phyloP scores from a whole-genome alignment of 2,113 vertebrate genomes.

The Python bivittatus region DNA sequence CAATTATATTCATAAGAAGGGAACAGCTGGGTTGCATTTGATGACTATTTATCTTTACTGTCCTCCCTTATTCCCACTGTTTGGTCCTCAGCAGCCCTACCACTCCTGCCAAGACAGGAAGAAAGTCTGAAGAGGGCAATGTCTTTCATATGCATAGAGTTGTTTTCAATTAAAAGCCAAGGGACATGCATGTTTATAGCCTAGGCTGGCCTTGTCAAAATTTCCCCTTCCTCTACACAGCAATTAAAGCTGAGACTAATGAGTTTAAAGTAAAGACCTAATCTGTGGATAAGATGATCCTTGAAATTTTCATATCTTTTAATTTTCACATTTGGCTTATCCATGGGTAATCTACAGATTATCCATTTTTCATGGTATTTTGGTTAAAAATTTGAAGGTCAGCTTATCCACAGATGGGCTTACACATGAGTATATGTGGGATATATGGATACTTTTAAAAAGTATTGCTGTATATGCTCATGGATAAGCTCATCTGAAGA shows the following conservation, averaged over 20 bases:
- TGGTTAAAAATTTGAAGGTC: neutral
- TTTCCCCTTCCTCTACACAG: neutral
- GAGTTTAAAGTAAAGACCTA: neutral
- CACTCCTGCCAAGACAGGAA: neutral
- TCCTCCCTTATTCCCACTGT: neutral
- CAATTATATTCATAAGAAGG: neutral
- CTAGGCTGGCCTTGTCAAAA: neutral
- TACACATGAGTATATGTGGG: neutral
- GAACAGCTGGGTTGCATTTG: neutral
- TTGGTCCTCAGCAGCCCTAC: neutral
- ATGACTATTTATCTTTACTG: neutral
- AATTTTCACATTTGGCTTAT: too few relatives aligned
- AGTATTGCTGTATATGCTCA: neutral
- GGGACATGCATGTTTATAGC: neutral
- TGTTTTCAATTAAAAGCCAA: neutral
- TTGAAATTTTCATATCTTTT: too few relatives aligned
- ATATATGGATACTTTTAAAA: too few relatives aligned
- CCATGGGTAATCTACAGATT: too few relatives aligned
- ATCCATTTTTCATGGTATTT: neutral
- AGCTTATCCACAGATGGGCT: neutral
- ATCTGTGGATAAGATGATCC: too few relatives aligned
- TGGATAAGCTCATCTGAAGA: neutral
- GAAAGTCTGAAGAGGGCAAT: neutral
- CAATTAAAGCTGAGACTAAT: neutral
- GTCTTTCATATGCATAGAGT: neutral